These are phyloP conservation scores for Lycaena phlaeas DNA, from an alignment of 2,888 invertebrate genomes.

Conservation along the genomic window DNA sequence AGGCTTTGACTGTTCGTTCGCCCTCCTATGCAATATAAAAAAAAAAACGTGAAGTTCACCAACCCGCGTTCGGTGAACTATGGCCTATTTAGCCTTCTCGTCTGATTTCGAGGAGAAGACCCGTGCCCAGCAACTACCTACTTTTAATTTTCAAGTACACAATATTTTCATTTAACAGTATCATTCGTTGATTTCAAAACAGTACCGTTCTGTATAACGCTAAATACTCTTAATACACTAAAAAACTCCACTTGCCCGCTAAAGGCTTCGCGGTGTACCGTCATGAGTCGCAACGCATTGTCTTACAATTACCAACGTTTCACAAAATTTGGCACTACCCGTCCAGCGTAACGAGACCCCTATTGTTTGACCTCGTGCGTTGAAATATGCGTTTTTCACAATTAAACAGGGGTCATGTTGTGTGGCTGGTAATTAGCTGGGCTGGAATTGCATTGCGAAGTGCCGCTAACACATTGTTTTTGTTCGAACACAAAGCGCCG, in stretches of 20 bases:
- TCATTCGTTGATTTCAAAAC: too few species aligned
- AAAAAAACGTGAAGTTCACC: too few species aligned
- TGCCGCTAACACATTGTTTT: slow-evolving; percentile 56
- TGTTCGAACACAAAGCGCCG: slow-evolving; percentile 44
- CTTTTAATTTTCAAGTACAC: too few species aligned
- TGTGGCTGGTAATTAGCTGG: slow-evolving; percentile 45
- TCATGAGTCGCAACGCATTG: slow-evolving; percentile 57
- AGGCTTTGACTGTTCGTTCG: too few species aligned
- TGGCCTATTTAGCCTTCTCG: too few species aligned
- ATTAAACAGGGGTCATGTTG: slow-evolving; percentile 24
- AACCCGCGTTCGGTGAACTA: too few species aligned
- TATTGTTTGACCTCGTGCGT: slow-evolving; percentile 14
- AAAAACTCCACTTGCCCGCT: slow-evolving; percentile 7
- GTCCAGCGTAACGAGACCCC: slow-evolving; percentile 22
- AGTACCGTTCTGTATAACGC: too few species aligned
- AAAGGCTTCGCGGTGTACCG: slow-evolving; percentile 37
- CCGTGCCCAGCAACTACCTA: too few species aligned
- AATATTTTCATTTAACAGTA: too few species aligned
- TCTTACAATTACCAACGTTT: slow-evolving; percentile 59
- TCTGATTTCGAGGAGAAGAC: too few species aligned
- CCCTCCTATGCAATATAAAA: too few species aligned
- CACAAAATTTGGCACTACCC: slow-evolving; percentile 59
- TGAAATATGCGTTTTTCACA: slow-evolving; percentile 15
- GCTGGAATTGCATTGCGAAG: slow-evolving; percentile 57
- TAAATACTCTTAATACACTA: too few species aligned